Conservation (phyloP, 2,888 invertebrate species). For the Mycalesis mineus region DNA sequence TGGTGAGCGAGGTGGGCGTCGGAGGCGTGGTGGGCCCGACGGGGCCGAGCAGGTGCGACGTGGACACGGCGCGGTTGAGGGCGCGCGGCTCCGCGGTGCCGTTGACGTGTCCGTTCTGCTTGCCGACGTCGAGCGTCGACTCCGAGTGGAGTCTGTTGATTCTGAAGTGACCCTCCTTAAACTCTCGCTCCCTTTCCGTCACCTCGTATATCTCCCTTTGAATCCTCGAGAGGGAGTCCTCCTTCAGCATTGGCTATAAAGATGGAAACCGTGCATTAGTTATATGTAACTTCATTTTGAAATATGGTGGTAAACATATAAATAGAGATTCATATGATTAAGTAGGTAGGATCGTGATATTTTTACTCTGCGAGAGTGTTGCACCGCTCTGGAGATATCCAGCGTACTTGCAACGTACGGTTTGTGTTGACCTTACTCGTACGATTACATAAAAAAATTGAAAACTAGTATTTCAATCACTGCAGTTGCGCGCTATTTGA, state of each 20-base stretch:
- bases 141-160: slow-evolving; percentile 68
- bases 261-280: slow-evolving; percentile 33
- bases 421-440: slow-evolving; percentile 34
- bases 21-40: slow-evolving; percentile 56
- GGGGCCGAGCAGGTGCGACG: slow-evolving; percentile 66
- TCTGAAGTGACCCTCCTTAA: slow-evolving; percentile 80
- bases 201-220: slow-evolving; percentile 94
- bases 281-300: slow-evolving; percentile 2
- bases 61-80: slow-evolving; percentile 66
- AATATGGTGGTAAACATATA: slow-evolving; percentile 13
- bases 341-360: background rate
- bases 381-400: slow-evolving; percentile 12
- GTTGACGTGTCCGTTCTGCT: slow-evolving; percentile 64
- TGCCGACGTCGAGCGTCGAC: slow-evolving; percentile 69
- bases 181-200: slow-evolving; percentile 88
- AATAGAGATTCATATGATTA: slow-evolving; percentile 1
- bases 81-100: slow-evolving; percentile 52
- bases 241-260: slow-evolving; percentile 78
- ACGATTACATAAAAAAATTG: slow-evolving; percentile 29
- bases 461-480: slow-evolving; percentile 24
- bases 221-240: slow-evolving; percentile 87
- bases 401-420: slow-evolving; percentile 26
- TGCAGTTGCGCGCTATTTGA: background rate
- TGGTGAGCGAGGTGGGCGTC: slow-evolving; percentile 55
- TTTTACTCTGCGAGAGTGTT: slow-evolving; percentile 15